Percentiles rank a stretch among this genome's conserved stretches.
These are phyloP conservation scores for Eptesicus fuscus DNA, from an alignment of 2,113 vertebrate genomes.

Conservation along the genomic window DNA sequence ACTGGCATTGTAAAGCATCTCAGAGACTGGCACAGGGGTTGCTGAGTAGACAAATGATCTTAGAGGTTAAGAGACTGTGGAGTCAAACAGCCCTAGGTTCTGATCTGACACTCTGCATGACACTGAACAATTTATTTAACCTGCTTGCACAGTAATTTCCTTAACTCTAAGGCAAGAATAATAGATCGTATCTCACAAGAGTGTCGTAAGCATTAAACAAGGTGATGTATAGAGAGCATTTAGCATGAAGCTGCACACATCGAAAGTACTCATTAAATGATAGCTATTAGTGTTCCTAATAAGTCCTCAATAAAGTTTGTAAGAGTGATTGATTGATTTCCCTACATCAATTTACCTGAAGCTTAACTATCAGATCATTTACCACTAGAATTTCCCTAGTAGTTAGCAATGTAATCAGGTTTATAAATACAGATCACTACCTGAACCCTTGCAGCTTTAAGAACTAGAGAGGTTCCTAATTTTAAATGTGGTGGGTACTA, in stretches of 20 bases:
- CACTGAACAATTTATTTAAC: background rate
- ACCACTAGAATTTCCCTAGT: background rate
- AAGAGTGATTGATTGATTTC: conserved; percentile 7
- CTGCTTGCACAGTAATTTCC: background rate
- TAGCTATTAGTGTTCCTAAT: conserved; percentile 30
- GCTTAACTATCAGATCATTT: conserved; percentile 16
- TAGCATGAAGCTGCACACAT: background rate
- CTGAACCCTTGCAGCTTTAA: background rate
- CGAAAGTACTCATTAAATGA: conserved; percentile 13
- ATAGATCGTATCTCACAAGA: background rate
- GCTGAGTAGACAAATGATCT: conserved; percentile 7
- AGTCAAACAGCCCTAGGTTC: background rate
- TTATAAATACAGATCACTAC: conserved; percentile 15
- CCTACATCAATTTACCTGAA: background rate
- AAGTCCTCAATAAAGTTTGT: background rate
- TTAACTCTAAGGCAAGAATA: conserved; percentile 29
- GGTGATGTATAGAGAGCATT: background rate
- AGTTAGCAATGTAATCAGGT: background rate
- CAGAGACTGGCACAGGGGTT: background rate
- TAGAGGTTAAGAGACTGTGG: background rate
- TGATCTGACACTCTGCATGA: background rate
- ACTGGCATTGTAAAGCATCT: background rate
- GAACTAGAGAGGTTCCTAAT: background rate
- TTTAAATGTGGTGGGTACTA: conserved; percentile 35
- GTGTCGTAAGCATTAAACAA: background rate